These are phyloP conservation scores for Mimumesa dahlbomi DNA, from an alignment of 2,888 invertebrate species.

Conservation along the genomic window DNA sequence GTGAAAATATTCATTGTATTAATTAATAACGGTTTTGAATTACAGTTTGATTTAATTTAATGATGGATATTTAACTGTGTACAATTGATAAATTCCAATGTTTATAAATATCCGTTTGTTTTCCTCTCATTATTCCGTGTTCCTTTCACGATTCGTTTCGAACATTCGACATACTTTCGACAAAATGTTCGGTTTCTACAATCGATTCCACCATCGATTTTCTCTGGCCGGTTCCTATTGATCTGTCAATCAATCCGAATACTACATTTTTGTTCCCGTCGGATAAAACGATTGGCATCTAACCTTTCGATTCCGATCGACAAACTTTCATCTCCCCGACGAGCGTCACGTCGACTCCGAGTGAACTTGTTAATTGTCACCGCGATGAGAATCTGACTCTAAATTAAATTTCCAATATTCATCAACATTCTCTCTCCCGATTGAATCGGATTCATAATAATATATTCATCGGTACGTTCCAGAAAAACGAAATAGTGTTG, in stretches of 20 bases:
- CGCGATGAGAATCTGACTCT: background rate
- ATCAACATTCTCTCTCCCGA: no score
- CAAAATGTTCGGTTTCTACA: slow-evolving; percentile 28
- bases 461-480: no score
- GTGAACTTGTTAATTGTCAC: slow-evolving; percentile 41
- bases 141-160: no score
- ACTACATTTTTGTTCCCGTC: slow-evolving; percentile 30
- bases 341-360: slow-evolving; percentile 18
- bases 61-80: no score
- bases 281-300: slow-evolving; percentile 28
- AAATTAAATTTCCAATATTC: background rate
- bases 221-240: slow-evolving; percentile 13
- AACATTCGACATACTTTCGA: slow-evolving; percentile 4
- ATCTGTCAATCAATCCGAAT: slow-evolving; percentile 36
- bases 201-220: slow-evolving; percentile 6
- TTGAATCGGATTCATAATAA: no score
- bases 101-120: no score
- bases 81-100: no score
- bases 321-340: slow-evolving; percentile 38
- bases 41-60: no score
- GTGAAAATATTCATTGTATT: no score
- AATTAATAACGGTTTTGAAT: no score
- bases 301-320: slow-evolving; percentile 12
- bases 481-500: no score
- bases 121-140: no score